Conservation (phyloP, 2,797 vertebrate species). For the Tarsius wallacei region DNA sequence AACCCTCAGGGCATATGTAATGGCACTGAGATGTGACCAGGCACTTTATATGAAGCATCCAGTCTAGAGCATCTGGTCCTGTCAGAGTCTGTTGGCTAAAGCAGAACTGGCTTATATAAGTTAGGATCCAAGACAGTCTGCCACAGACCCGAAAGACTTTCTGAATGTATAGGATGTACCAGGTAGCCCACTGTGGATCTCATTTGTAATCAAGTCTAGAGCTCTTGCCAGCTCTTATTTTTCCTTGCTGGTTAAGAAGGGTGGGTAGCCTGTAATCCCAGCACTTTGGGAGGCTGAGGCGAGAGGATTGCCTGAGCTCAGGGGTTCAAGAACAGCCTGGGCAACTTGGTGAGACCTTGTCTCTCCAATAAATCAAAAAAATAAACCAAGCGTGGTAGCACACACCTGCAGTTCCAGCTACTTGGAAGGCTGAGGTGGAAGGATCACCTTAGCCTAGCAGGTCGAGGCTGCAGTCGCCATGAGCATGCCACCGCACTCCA, state of each 20-base stretch:
- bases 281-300: no score
- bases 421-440: no score
- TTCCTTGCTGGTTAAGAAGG: slow-evolving; percentile 4
- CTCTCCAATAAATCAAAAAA: no score
- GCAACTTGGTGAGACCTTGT: no score
- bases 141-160: background rate
- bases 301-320: no score
- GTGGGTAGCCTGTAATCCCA: background rate
- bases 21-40: background rate
- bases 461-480: no score
- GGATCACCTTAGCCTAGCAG: no score
- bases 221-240: background rate
- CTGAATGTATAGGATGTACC: background rate
- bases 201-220: background rate
- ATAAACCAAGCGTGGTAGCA: no score
- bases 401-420: no score
- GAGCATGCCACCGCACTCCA: no score
- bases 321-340: no score
- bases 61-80: slow-evolving; percentile 33
- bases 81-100: background rate
- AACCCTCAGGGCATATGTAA: background rate
- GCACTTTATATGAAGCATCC: background rate
- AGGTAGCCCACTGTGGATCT: background rate
- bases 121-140: background rate
- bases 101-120: background rate